phyloP scores from a whole-genome alignment of 2,888 invertebrate genomes.

The Cantharis rustica region DNA sequence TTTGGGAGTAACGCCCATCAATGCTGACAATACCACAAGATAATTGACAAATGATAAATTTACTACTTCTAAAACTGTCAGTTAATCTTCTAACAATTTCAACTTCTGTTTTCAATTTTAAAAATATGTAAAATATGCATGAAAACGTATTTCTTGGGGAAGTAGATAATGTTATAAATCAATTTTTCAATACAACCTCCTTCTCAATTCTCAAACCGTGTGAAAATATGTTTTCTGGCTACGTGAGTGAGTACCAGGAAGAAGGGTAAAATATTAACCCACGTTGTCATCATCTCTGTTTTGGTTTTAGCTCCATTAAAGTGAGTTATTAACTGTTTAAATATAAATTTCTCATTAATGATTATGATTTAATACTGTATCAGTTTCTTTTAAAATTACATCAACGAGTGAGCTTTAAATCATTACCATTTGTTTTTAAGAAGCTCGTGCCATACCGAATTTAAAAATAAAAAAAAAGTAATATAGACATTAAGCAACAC shows the following conservation, averaged over 20 bases:
- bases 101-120: constrained; percentile 34
- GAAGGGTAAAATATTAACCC: constrained; percentile 18
- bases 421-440: background rate
- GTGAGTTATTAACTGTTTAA: constrained; percentile 18
- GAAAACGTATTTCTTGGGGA: constrained; percentile 32
- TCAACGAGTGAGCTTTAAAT: background rate
- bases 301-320: constrained; percentile 8
- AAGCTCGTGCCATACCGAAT: background rate
- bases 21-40: constrained; percentile 20
- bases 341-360: background rate
- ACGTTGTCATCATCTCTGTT: constrained; percentile 11
- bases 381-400: background rate
- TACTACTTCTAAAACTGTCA: constrained; percentile 40
- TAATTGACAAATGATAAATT: constrained; percentile 38
- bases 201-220: constrained; percentile 14
- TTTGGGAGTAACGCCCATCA: constrained; percentile 27
- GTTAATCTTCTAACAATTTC: constrained; percentile 37
- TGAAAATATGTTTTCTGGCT: constrained; percentile 17
- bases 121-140: constrained; percentile 41
- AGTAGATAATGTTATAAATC: constrained; percentile 40
- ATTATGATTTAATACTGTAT: background rate
- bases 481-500: background rate
- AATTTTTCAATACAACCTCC: constrained; percentile 38
- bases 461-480: background rate
- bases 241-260: background rate